A percentile compares a stretch with the other conserved stretches of the same genome.
Evolutionary conservation across 2,113 vertebrate species (phyloP).

Genomic region (Psittacus erithacus): DNA sequence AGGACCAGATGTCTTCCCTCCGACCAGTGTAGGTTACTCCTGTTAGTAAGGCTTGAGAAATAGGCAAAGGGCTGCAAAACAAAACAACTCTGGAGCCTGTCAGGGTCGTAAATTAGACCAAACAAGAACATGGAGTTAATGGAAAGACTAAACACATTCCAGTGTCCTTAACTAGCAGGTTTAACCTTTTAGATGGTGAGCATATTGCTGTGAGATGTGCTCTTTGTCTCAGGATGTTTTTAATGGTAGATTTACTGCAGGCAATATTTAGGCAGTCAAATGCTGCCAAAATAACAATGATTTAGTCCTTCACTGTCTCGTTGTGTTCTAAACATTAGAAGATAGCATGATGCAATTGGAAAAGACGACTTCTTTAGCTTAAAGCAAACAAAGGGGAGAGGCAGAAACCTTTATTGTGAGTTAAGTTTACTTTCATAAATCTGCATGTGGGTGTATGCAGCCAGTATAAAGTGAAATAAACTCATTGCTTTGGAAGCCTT

Average conservation of each 20-base stretch:
- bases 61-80: too few species aligned
- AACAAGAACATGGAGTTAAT: too few species aligned
- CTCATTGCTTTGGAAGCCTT: not conserved
- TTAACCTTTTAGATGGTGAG: not conserved
- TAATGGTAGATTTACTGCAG: not conserved
- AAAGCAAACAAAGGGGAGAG: not conserved
- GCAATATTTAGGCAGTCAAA: not conserved
- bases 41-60: too few species aligned
- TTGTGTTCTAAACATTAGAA: not conserved
- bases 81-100: too few species aligned
- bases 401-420: not conserved
- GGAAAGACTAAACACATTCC: too few species aligned
- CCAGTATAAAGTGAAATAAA: not conserved
- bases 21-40: too few species aligned
- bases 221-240: not conserved
- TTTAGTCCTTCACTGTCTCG: not conserved
- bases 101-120: too few species aligned
- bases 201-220: not conserved
- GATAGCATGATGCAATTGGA: not conserved
- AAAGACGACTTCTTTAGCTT: not conserved
- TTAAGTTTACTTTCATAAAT: not conserved
- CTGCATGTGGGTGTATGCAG: not conserved
- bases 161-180: too few species aligned
- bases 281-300: not conserved
- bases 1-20: too few species aligned